Conservation (phyloP, 2,797 vertebrate species). For the Malacoctenus gilli region DNA sequence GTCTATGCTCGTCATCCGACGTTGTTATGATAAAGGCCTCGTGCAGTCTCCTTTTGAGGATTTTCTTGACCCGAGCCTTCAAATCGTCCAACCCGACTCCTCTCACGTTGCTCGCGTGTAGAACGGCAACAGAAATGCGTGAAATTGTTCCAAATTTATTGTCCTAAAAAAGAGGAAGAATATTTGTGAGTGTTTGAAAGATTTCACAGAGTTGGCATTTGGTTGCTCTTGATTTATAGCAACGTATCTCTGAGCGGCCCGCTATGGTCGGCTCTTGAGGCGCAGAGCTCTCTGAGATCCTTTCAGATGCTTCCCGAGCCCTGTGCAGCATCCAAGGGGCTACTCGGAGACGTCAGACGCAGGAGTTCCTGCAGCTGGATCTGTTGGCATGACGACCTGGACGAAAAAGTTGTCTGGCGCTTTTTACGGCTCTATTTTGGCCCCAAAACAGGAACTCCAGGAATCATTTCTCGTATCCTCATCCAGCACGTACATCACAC, state of each 20-base stretch:
- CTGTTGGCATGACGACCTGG: conserved; percentile 14
- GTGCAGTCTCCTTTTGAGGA: not conserved
- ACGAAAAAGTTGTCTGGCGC: conserved; percentile 29
- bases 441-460: conserved; percentile 61
- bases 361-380: conserved; percentile 34
- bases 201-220: too few relatives aligned
- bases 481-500: conserved; percentile 56
- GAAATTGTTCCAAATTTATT: too few relatives aligned
- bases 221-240: too few relatives aligned
- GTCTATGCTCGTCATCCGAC: conserved; percentile 13
- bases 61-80: not conserved
- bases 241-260: too few relatives aligned
- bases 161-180: too few relatives aligned
- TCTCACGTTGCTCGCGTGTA: too few relatives aligned
- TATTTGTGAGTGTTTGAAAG: too few relatives aligned
- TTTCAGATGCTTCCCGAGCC: conserved; percentile 9
- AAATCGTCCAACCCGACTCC: too few relatives aligned
- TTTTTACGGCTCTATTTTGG: conserved; percentile 15
- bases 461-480: conserved; percentile 58
- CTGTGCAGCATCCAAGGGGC: conserved; percentile 19
- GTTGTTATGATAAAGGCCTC: conserved; percentile 7
- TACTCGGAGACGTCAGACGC: conserved; percentile 19
- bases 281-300: conserved; percentile 2
- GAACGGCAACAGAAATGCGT: too few relatives aligned
- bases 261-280: too few relatives aligned